Evolutionary conservation across 2,113 vertebrate species (phyloP).

Genomic region (Paracanthobrama guichenoti): DNA sequence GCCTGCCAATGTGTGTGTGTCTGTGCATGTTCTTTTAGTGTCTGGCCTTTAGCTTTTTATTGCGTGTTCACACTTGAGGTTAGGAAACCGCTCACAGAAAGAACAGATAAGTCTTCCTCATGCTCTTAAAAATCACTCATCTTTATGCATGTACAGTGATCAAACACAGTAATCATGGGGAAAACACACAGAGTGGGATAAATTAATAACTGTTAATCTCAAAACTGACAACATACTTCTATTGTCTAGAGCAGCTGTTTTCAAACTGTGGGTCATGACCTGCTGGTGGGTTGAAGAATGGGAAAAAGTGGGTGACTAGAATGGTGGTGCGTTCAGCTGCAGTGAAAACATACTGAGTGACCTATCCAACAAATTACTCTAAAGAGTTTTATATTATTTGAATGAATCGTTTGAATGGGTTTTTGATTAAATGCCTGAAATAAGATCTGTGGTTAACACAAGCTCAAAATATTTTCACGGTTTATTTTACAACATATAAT

Average conservation of each 20-base stretch:
- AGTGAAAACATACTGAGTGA: not conserved
- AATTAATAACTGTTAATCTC: not conserved
- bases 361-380: not conserved
- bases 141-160: constrained; percentile 10
- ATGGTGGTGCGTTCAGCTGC: not conserved
- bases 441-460: not conserved
- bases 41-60: constrained; percentile 15
- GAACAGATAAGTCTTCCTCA: constrained; percentile 10
- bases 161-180: not conserved
- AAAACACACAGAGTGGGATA: not conserved
- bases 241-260: not conserved
- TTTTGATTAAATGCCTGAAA: not conserved
- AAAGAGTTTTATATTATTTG: not conserved
- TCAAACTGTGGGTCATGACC: not conserved
- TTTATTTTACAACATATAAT: not conserved
- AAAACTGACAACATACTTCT: not conserved
- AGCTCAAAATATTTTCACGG: not conserved
- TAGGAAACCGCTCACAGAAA: constrained; percentile 12
- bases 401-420: not conserved
- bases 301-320: not conserved
- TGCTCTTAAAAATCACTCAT: constrained; percentile 13
- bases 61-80: constrained; percentile 34
- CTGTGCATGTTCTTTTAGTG: constrained; percentile 1
- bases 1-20: constrained; percentile 13
- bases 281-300: not conserved